phyloP scores from a whole-genome alignment of 2,797 vertebrate species.

The Austrolebias charrua region DNA sequence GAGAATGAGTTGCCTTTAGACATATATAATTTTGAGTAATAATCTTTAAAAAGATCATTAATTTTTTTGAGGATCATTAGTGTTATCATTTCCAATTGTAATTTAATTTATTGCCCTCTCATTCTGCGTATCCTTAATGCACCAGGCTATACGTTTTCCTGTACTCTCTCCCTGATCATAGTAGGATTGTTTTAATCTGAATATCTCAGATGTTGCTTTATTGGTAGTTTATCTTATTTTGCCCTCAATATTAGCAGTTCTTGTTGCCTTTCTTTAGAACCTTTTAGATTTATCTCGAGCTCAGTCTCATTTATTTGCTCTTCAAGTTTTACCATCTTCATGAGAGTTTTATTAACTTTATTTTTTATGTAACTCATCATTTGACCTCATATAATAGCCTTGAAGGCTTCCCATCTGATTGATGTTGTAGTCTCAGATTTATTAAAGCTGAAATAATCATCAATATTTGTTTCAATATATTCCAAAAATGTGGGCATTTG shows the following conservation, averaged over 20 bases:
- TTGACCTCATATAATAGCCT: neutral
- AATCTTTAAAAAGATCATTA: neutral
- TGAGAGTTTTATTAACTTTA: neutral
- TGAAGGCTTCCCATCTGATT: neutral
- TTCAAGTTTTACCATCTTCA: neutral
- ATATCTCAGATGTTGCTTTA: neutral
- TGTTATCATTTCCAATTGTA: neutral
- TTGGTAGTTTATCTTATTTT: neutral
- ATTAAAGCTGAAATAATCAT: neutral
- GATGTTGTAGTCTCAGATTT: neutral
- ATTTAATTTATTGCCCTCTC: constrained; percentile 2
- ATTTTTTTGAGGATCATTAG: neutral
- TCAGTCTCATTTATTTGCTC: neutral
- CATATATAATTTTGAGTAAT: neutral
- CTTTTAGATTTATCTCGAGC: neutral
- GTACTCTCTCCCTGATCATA: neutral
- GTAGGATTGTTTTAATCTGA: neutral
- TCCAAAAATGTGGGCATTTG: neutral
- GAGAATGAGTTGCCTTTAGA: too few species aligned
- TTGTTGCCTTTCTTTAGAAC: neutral
- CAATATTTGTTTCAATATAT: neutral
- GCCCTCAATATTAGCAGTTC: neutral
- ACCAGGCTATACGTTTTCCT: neutral
- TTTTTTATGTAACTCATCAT: constrained; percentile 2
- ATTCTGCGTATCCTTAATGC: neutral